Base-by-base conservation (phyloP, 23 tunicate genomes). In the Styela plicata region DNA sequence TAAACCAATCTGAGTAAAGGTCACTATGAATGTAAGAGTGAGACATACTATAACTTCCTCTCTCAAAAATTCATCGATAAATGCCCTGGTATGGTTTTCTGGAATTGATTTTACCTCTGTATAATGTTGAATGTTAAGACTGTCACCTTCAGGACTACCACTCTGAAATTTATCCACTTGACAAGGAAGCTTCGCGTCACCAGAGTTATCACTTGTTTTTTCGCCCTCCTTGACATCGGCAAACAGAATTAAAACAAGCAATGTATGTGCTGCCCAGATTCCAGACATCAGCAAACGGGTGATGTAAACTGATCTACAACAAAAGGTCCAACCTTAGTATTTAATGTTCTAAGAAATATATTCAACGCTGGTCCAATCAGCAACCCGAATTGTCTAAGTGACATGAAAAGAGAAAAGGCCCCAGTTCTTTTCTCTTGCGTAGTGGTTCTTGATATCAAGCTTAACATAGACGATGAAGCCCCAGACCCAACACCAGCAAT, bases 41-140 rank as follows among this genome's bases (percentile, higher is more conserved):
- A 91, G 73, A 63, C 97, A 91, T 3, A 91, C 97, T 2, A 91
- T 84, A 5, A 91, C 90, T 73, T 86, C 97, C 66, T 91, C 97
- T 37, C 82, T 62, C 16, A 91, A 66, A 24, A 91, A 86, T 44
- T 91, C 97, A 10, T 53, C 36, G 31, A 26, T 29, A 76, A 76
- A n/a, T n/a, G n/a, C n/a, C n/a, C n/a, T n/a, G n/a, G n/a, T n/a
- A n/a, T n/a, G n/a, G n/a, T n/a, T n/a, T n/a, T n/a, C n/a, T n/a
- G n/a, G n/a, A n/a, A n/a, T n/a, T n/a, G n/a, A n/a, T n/a, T n/a
- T n/a, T n/a, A n/a, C n/a, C n/a, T n/a, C n/a, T n/a, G n/a, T n/a
- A n/a, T n/a, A n/a, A n/a, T n/a, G n/a, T n/a, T n/a, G n/a, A n/a
- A n/a, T n/a, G n/a, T n/a, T n/a, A n/a, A n/a, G n/a, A n/a, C n/a